phyloP scores from a whole-genome alignment of 2,888 invertebrate species.

The Brachypalpus laphriformis region DNA sequence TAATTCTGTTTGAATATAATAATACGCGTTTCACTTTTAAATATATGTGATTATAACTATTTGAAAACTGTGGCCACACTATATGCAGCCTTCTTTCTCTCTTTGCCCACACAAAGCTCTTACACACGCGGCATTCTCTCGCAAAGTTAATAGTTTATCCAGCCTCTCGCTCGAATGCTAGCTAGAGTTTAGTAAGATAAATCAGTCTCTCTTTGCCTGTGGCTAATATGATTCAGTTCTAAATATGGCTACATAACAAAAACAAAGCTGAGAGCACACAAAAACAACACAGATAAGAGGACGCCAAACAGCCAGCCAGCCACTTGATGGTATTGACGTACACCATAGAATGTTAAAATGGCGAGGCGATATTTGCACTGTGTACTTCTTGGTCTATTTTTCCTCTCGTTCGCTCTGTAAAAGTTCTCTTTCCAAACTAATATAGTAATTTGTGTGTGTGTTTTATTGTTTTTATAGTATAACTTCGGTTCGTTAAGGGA shows the following conservation, averaged over 20 bases:
- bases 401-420: conserved; percentile 44
- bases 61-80: no score
- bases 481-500: background rate
- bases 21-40: no score
- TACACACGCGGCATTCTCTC: background rate
- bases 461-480: background rate
- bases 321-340: conserved; percentile 35
- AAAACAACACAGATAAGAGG: conserved; percentile 36
- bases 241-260: conserved; percentile 37
- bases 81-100: background rate
- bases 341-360: conserved; percentile 32
- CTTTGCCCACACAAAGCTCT: background rate
- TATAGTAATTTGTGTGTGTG: background rate
- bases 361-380: conserved; percentile 59
- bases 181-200: background rate
- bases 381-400: conserved; percentile 69
- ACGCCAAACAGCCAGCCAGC: conserved; percentile 29
- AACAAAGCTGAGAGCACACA: conserved; percentile 16
- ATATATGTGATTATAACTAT: no score
- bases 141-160: background rate
- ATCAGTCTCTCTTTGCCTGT: conserved; percentile 4
- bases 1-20: no score
- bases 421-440: conserved; percentile 64
- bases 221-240: conserved; percentile 49
- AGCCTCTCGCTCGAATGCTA: background rate